A percentile compares a stretch with the other conserved stretches of the same genome.
These are phyloP conservation scores for Neostethus bicornis DNA, from an alignment of 2,797 vertebrate species.

Conservation along the genomic window DNA sequence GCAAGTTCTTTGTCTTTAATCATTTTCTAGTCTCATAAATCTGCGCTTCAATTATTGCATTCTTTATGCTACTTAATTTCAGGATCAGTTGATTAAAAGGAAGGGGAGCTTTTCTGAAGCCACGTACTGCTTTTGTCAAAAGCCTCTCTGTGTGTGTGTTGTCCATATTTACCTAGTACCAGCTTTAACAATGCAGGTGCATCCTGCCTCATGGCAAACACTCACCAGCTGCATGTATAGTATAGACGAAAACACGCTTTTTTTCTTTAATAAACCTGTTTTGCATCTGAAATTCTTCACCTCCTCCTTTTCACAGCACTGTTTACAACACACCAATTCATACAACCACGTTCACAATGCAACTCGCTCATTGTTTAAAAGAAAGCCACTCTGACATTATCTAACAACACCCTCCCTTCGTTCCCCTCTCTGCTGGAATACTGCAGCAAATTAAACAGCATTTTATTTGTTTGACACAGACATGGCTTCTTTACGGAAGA, in stretches of 20 bases:
- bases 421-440: slow-evolving; percentile 28
- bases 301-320: slow-evolving; percentile 5
- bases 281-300: slow-evolving; percentile 41
- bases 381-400: slow-evolving; percentile 47
- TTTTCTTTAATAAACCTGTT: slow-evolving; percentile 44
- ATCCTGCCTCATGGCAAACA: slow-evolving; percentile 44
- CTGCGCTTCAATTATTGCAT: slow-evolving; percentile 70
- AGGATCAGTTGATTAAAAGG: slow-evolving; percentile 58
- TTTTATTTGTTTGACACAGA: slow-evolving; percentile 66
- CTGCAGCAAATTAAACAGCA: slow-evolving; percentile 68
- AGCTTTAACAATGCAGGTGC: slow-evolving; percentile 72
- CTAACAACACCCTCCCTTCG: slow-evolving; percentile 22
- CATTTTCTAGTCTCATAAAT: slow-evolving; percentile 46
- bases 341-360: slow-evolving; percentile 41
- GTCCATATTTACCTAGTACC: slow-evolving; percentile 30
- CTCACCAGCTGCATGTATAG: slow-evolving; percentile 38
- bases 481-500: slow-evolving; percentile 52
- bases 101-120: slow-evolving; percentile 31
- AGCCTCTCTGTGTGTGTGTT: slow-evolving; percentile 11
- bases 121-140: slow-evolving; percentile 11
- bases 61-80: slow-evolving; percentile 75
- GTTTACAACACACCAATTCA: slow-evolving; percentile 63
- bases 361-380: slow-evolving; percentile 55
- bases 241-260: slow-evolving; percentile 38
- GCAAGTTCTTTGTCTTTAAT: slow-evolving; percentile 20